Percentiles rank a stretch among this genome's conserved stretches.
Evolutionary conservation across 2,113 vertebrate genomes (phyloP).

Genomic region (Rhynchomys soricoides): DNA sequence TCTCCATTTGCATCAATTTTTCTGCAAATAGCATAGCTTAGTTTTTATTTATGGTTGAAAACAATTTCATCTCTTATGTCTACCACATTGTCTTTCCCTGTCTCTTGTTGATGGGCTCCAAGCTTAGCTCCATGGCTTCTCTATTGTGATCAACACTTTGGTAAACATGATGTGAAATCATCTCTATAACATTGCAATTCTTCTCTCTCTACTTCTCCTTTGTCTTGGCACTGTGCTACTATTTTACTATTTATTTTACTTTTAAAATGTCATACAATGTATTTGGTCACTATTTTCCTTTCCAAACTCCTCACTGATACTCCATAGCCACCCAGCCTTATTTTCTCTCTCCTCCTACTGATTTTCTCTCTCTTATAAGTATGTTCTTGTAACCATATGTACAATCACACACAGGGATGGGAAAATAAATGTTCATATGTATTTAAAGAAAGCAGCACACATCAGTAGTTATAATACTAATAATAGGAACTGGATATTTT

Average conservation of each 20-base stretch:
- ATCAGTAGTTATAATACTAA: not conserved
- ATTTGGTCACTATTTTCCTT: not conserved
- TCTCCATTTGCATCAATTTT: not conserved
- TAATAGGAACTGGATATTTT: not conserved
- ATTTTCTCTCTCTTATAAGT: not conserved
- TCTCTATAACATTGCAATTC: not conserved
- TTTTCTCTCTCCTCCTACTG: not conserved
- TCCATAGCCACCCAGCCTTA: not conserved
- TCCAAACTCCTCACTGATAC: not conserved
- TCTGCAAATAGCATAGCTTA: not conserved
- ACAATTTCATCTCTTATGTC: not conserved
- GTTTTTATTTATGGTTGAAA: not conserved
- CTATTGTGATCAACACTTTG: not conserved
- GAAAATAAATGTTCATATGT: not conserved
- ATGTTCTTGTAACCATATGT: not conserved
- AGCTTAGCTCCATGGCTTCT: not conserved
- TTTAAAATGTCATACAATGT: not conserved
- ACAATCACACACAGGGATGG: not conserved
- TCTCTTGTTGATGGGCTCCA: not conserved
- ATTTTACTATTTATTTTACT: not conserved
- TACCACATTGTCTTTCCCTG: not conserved
- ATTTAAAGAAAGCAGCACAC: not conserved
- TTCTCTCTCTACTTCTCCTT: not conserved
- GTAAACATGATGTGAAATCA: not conserved
- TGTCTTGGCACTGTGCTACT: not conserved